Evolutionary conservation across 2,113 vertebrate species (phyloP).

Genomic region (Excalfactoria chinensis): DNA sequence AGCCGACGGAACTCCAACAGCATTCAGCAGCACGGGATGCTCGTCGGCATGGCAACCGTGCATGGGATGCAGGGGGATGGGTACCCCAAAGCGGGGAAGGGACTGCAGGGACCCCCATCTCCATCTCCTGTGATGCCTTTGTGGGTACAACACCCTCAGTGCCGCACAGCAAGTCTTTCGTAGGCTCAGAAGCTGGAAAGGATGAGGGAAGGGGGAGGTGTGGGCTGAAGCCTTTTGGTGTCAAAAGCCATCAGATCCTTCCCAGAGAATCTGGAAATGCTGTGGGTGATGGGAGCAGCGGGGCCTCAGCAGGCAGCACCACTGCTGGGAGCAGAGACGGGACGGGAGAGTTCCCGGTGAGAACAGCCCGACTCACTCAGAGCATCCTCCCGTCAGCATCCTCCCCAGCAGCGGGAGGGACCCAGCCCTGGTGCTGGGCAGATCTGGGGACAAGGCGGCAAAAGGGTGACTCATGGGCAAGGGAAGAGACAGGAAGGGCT

Average conservation of each 20-base stretch:
- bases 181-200: accelerated
- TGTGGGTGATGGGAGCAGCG: neutral
- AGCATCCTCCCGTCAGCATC: neutral
- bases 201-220: neutral
- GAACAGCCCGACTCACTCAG: neutral
- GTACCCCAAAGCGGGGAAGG: neutral
- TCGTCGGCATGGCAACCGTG: slow-evolving; percentile 69
- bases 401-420: neutral
- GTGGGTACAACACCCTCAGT: neutral
- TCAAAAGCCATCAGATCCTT: neutral
- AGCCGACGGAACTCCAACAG: slow-evolving; percentile 47
- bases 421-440: accelerated
- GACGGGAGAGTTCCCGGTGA: neutral
- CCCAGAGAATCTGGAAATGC: neutral
- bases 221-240: neutral
- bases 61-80: neutral
- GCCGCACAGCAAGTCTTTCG: neutral
- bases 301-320: neutral
- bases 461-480: neutral
- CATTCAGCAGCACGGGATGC: slow-evolving; percentile 30
- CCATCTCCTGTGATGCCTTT: neutral
- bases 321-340: neutral
- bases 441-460: neutral
- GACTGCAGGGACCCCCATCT: accelerated
- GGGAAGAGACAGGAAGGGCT: neutral